Conservation (phyloP, 2,113 vertebrate species). For the Grammomys surdaster region DNA sequence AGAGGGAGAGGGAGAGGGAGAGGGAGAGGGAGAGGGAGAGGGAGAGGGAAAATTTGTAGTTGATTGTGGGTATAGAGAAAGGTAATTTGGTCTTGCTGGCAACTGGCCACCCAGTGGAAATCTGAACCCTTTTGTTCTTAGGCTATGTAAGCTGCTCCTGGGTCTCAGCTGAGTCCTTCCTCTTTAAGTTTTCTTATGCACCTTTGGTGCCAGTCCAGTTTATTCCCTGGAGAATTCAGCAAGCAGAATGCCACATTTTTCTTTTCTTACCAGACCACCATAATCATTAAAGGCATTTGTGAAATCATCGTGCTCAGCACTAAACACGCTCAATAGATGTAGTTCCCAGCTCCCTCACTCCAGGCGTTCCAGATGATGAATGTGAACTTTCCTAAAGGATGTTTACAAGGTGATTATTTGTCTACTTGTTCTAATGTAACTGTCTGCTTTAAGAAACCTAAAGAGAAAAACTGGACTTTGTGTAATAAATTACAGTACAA, state of each 20-base stretch:
- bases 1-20: no score
- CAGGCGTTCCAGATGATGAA: constrained; percentile 2
- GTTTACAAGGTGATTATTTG: constrained; percentile 40
- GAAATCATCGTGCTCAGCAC: not conserved
- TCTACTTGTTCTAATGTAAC: constrained; percentile 21
- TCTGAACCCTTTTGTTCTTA: not conserved
- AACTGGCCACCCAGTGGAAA: not conserved
- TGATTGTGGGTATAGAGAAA: not conserved
- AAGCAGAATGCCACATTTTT: not conserved
- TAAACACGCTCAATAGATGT: not conserved
- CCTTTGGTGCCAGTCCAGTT: not conserved
- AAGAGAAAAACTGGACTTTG: constrained; percentile 40
- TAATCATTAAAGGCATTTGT: constrained; percentile 40
- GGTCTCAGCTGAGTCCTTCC: not conserved
- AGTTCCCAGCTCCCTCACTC: not conserved
- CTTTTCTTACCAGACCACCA: not conserved
- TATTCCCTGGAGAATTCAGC: not conserved
- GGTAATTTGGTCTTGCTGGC: not conserved
- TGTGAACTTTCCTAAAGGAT: constrained; percentile 31
- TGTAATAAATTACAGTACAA: constrained; percentile 26
- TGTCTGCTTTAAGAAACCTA: constrained; percentile 12
- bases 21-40: no score
- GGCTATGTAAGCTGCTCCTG: not conserved
- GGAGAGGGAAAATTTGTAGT: not conserved
- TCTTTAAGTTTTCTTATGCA: not conserved